These are phyloP conservation scores for Eunapius fragilis DNA, from an alignment of 37 sponge, comb jelly and placozoan species.

Conservation along the genomic window DNA sequence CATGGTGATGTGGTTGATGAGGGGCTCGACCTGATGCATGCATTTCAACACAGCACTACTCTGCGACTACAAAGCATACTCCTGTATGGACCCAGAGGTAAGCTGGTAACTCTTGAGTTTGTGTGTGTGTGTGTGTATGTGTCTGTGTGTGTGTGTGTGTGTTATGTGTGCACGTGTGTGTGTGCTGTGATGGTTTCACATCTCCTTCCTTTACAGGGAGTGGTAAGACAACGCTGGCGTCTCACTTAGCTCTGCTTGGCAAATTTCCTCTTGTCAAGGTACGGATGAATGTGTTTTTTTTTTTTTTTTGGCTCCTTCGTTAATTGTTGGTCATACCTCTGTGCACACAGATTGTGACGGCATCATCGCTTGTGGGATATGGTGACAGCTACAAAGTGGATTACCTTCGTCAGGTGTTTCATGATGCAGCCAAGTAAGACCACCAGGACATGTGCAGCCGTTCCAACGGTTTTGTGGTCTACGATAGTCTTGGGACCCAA, in stretches of 20 bases:
- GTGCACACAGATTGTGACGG: conserved; percentile 52
- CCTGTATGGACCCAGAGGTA: conserved; percentile 63
- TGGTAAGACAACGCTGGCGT: conserved; percentile 60
- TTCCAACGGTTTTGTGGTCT: no score
- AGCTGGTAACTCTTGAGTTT: no score
- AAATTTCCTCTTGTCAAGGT: conserved; percentile 56
- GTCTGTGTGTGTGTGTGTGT: no score
- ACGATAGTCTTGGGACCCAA: no score
- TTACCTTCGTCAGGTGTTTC: conserved; percentile 34
- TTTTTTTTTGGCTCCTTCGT: not conserved
- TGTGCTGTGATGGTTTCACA: not conserved
- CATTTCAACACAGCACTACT: conserved; percentile 24
- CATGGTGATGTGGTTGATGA: conserved; percentile 38
- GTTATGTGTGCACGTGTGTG: no score
- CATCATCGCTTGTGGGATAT: conserved; percentile 42
- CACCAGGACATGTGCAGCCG: no score
- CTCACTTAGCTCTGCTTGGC: conserved; percentile 55
- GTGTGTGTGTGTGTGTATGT: no score
- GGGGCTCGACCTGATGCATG: conserved; percentile 43
- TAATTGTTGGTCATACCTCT: no score
- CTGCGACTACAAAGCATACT: conserved; percentile 37
- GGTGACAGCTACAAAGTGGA: conserved; percentile 46
- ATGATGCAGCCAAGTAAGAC: conserved; percentile 54
- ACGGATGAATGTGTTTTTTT: not conserved
- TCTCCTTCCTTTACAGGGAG: conserved; percentile 25